Conservation (phyloP, 2,888 invertebrate species). For the Copidosoma aretas region DNA sequence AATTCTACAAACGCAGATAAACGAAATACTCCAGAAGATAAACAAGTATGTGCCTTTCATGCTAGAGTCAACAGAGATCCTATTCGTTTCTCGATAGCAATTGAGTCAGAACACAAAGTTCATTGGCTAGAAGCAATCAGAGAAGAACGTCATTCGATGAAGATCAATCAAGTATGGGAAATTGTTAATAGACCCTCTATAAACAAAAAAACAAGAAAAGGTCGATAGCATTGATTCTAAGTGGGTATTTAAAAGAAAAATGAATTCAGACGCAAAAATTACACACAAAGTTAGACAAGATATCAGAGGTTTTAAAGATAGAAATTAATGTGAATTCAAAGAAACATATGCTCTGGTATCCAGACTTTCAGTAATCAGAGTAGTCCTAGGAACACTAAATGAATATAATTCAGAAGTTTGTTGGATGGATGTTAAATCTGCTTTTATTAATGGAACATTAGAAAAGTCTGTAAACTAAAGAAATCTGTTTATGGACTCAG, state of each 20-base stretch:
- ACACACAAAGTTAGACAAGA: slow-evolving; percentile 23
- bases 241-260: slow-evolving; percentile 33
- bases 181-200: neutral
- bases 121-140: neutral
- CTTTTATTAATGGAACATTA: slow-evolving; percentile 36
- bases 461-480: slow-evolving; percentile 37
- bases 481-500: slow-evolving; percentile 42
- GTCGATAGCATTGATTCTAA: slow-evolving; percentile 14
- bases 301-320: slow-evolving; percentile 21
- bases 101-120: neutral
- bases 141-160: neutral
- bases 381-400: slow-evolving; percentile 2
- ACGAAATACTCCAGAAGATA: neutral
- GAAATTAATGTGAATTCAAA: slow-evolving; percentile 19
- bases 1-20: neutral
- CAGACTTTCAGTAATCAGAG: slow-evolving; percentile 18
- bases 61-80: neutral
- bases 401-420: neutral
- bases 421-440: slow-evolving; percentile 38
- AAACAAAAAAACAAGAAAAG: neutral
- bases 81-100: neutral
- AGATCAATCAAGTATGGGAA: neutral
- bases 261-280: neutral
- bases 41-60: neutral
- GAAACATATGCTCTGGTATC: slow-evolving; percentile 13